Conservation (phyloP, 2,113 vertebrate genomes). For the Ursus arctos region DNA sequence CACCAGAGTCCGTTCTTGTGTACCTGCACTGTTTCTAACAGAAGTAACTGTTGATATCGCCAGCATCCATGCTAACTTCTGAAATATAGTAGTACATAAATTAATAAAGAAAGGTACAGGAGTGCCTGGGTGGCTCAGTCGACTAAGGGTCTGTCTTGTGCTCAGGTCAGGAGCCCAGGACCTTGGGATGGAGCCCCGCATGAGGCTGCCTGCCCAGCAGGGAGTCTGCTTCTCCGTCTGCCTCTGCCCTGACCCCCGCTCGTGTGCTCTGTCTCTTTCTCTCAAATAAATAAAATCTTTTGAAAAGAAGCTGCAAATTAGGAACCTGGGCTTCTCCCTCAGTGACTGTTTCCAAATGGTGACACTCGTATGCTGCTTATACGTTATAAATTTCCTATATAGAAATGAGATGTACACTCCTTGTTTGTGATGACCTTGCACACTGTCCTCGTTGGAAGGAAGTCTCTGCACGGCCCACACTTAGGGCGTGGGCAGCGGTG, state of each 20-base stretch:
- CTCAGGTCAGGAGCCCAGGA: too few species aligned
- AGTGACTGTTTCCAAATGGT: neutral
- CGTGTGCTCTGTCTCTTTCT: too few species aligned
- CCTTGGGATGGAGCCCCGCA: too few species aligned
- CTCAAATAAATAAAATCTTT: too few species aligned
- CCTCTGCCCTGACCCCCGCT: too few species aligned
- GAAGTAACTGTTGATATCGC: constrained; percentile 16
- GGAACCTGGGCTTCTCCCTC: neutral
- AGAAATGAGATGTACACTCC: neutral
- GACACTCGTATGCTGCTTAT: neutral
- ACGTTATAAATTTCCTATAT: neutral
- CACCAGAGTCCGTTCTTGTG: neutral
- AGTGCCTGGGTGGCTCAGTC: too few species aligned
- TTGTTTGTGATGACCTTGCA: neutral
- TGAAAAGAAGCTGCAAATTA: neutral
- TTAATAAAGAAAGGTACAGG: neutral
- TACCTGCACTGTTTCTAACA: neutral
- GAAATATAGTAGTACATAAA: neutral
- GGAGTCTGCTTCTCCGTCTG: too few species aligned
- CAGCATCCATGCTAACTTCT: neutral
- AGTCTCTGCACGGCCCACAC: neutral
- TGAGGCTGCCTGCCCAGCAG: too few species aligned
- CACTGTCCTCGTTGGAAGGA: neutral
- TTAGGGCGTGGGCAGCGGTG: neutral
- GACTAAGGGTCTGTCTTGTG: too few species aligned